These are phyloP conservation scores for Fabriciana adippe DNA, from an alignment of 2,888 invertebrate genomes.

Conservation along the genomic window DNA sequence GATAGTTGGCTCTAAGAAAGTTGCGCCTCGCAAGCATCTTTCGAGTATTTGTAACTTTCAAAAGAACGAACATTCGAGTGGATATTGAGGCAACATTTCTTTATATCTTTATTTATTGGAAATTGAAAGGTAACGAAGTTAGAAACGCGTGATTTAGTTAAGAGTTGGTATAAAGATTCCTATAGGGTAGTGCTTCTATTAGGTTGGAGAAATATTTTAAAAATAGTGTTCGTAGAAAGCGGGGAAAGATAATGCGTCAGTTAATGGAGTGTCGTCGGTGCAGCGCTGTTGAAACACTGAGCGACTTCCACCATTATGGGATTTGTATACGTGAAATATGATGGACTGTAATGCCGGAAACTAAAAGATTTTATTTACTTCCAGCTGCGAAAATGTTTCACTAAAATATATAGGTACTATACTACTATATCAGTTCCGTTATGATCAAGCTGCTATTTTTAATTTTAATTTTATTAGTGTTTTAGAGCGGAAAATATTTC, in stretches of 20 bases:
- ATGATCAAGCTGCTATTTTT: background rate
- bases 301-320: constrained; percentile 50
- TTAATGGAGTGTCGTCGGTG: constrained; percentile 66
- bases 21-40: constrained; percentile 35
- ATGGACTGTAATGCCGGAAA: constrained; percentile 22
- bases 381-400: constrained; percentile 1
- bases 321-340: constrained; percentile 32
- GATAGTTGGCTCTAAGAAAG: constrained; percentile 32
- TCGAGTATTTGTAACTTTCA: constrained; percentile 32
- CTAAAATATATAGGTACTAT: too few relatives aligned
- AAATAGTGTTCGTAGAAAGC: constrained; percentile 53
- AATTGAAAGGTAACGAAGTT: constrained; percentile 30
- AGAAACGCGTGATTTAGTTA: constrained; percentile 19
- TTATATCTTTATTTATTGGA: constrained; percentile 25
- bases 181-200: constrained; percentile 8
- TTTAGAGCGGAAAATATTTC: too few relatives aligned
- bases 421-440: background rate
- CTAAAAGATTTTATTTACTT: constrained; percentile 24
- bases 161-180: constrained; percentile 11
- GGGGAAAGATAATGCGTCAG: constrained; percentile 64
- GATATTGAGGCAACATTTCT: constrained; percentile 26
- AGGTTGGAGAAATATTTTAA: constrained; percentile 50
- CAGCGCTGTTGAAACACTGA: constrained; percentile 50
- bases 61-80: constrained; percentile 29
- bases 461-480: too few relatives aligned